Base-by-base conservation (phyloP, 2,113 vertebrate genomes). In the Thamnaconus septentrionalis region DNA sequence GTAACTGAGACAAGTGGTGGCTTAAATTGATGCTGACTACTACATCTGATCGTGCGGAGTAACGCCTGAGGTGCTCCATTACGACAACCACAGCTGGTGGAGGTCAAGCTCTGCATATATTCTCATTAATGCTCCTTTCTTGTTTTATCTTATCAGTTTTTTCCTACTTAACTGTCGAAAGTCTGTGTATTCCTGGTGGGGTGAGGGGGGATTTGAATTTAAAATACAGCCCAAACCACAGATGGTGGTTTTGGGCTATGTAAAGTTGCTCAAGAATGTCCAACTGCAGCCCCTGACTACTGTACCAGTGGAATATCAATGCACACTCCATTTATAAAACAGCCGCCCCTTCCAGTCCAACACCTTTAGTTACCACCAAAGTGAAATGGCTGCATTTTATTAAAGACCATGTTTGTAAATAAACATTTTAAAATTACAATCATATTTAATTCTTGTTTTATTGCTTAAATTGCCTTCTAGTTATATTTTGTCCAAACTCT, bases 251-350 rank as follows among this genome's bases (percentile, higher is more conserved):
- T 67, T 47, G 51, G 64, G 61, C 69, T 68, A 68, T 40, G 12
- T 47, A 12, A 68, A 46, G 56, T 73, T 65, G 49, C 83, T 85
- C 64, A 73, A 71, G 66, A 61, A 73, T 59, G 46, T 78, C 62
- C 69, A 66, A n/a, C 68, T 84, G 73, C 61, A 75, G 49, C 59
- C 10, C 18, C 61, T 75, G 76, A 87, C 84, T 69, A 59, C 60
- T 72, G 61, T 48, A 48, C 78, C 41, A 18, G 58, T 71, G 65
- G 68, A 5, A 75, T 69, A 69, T 69, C 54, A 74, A 10, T 64
- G 75, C 60, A 71, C 65, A 58, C 48, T 78, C 59, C 70, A 80
- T 83, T 81, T 65, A 83, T 66, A 65, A 81, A 80, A 72, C 76
- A 59, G 46, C 18, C 18, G 58, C 31, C 45, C 53, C 31, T 55